Conservation (phyloP, 1,140 invertebrate species). For the Brachystomella parvula region DNA sequence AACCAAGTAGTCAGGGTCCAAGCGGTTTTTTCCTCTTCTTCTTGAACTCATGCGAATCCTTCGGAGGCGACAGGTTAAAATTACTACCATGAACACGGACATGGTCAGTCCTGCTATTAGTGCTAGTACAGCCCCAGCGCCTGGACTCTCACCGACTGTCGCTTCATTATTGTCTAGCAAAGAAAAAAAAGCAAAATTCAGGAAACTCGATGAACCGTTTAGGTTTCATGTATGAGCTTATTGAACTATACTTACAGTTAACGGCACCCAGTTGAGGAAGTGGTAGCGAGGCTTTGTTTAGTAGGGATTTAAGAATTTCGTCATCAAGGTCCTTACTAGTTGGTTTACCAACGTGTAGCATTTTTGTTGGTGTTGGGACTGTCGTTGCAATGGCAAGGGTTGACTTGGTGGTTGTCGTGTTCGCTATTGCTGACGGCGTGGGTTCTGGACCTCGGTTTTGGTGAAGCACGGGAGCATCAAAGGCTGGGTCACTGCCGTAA, state of each 20-base stretch:
- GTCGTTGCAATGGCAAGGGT: no score
- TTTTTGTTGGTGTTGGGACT: not conserved
- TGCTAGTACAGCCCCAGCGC: slow-evolving; percentile 28
- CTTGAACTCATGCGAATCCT: slow-evolving; percentile 56
- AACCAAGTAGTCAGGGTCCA: slow-evolving; percentile 92
- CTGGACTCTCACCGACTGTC: slow-evolving; percentile 14
- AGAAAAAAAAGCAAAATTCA: slow-evolving; percentile 6
- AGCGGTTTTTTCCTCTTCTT: slow-evolving; percentile 66
- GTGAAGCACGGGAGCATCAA: no score
- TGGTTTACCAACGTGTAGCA: not conserved
- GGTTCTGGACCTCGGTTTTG: not conserved
- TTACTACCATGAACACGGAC: slow-evolving; percentile 60
- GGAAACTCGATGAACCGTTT: not conserved
- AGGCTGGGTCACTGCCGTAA: not conserved
- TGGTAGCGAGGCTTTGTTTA: not conserved
- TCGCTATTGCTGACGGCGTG: not conserved
- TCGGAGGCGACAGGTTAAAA: slow-evolving; percentile 72
- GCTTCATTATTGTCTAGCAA: not conserved
- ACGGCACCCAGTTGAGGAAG: not conserved
- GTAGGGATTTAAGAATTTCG: slow-evolving; percentile 3
- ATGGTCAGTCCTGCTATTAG: slow-evolving; percentile 55
- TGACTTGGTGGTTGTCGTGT: no score
- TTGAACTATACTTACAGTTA: not conserved
- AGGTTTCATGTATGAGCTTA: not conserved
- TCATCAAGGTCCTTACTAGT: slow-evolving; percentile 1